phyloP scores from a whole-genome alignment of 2,888 invertebrate species.

The Danaus chrysippus region DNA sequence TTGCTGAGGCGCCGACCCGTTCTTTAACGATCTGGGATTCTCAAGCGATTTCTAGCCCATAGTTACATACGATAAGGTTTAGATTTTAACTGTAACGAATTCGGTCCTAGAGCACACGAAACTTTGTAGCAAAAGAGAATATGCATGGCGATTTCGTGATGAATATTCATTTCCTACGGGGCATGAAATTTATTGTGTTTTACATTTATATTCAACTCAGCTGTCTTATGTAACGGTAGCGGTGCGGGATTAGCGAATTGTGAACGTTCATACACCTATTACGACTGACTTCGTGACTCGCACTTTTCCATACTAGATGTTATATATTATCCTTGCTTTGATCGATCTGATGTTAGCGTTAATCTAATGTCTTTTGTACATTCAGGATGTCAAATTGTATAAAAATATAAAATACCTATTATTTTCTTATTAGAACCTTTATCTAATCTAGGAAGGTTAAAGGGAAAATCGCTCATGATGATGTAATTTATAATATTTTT shows the following conservation, averaged over 20 bases:
- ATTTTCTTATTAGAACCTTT: too few relatives aligned
- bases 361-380: neutral
- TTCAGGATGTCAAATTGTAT: neutral
- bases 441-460: too few relatives aligned
- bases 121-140: conserved; percentile 74
- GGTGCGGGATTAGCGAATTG: conserved; percentile 77
- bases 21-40: conserved; percentile 46
- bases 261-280: conserved; percentile 62
- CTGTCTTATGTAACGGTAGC: conserved; percentile 79
- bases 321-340: neutral
- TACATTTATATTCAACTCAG: conserved; percentile 79
- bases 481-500: too few relatives aligned
- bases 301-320: conserved; percentile 11
- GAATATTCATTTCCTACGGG: conserved; percentile 80
- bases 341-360: neutral
- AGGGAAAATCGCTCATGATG: too few relatives aligned
- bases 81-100: conserved; percentile 45
- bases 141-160: conserved; percentile 80
- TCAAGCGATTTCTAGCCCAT: conserved; percentile 60
- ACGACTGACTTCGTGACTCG: conserved; percentile 57
- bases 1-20: conserved; percentile 55
- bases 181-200: conserved; percentile 80
- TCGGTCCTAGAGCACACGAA: conserved; percentile 61
- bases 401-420: neutral
- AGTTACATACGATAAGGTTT: conserved; percentile 52